A percentile compares a stretch with the other conserved stretches of the same genome.
phyloP scores from a whole-genome alignment of 2,113 vertebrate genomes.

The Illadopsis cleaveri region DNA sequence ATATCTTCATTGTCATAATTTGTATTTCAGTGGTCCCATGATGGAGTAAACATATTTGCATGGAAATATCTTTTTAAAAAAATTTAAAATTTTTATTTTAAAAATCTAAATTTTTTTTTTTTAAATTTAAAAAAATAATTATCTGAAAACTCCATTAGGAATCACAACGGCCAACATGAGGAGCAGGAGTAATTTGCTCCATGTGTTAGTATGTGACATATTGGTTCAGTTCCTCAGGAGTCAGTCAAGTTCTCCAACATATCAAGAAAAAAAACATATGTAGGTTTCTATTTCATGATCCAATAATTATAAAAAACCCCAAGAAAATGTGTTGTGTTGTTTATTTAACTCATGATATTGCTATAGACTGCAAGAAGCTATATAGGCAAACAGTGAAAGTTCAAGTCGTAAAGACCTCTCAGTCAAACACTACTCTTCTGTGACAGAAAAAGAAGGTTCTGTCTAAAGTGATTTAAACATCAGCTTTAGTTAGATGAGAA shows the following conservation, averaged over 20 bases:
- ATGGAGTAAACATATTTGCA: not conserved
- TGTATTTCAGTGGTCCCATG: not conserved
- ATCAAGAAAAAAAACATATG: not conserved
- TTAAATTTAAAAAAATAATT: not conserved
- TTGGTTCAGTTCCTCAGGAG: not conserved
- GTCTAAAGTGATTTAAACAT: not conserved
- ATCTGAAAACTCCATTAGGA: not conserved
- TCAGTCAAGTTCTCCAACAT: not conserved
- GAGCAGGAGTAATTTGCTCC: not conserved
- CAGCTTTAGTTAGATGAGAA: not conserved
- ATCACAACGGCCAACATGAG: not conserved
- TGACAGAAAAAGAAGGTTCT: not conserved
- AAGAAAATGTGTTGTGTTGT: not conserved
- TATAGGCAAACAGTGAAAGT: not conserved
- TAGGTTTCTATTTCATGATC: not conserved
- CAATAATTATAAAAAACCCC: not conserved
- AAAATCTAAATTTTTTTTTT: no score
- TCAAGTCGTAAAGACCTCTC: not conserved
- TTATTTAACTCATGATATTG: not conserved
- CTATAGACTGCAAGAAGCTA: not conserved
- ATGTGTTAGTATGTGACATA: not conserved
- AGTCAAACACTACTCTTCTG: not conserved
- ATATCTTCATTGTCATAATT: not conserved
- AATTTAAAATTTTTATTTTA: no score
- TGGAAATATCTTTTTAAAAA: fast-evolving